These are phyloP conservation scores for Rhimphoctona megacephalus DNA, from an alignment of 2,888 invertebrate genomes.

Conservation along the genomic window DNA sequence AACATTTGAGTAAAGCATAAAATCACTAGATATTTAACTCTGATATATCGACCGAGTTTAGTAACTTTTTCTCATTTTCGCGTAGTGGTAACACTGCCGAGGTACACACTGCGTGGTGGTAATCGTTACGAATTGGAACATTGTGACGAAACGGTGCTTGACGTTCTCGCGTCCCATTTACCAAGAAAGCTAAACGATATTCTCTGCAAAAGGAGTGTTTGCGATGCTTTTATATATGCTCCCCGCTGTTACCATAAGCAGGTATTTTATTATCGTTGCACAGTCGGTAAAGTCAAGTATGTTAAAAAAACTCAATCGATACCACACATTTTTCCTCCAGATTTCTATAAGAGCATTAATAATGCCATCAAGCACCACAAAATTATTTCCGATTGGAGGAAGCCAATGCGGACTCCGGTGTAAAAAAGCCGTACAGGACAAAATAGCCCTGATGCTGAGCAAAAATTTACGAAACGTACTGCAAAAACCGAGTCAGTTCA, in stretches of 20 bases:
- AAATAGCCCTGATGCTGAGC: slow-evolving; percentile 74
- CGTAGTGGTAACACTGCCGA: slow-evolving; percentile 77
- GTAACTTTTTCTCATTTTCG: slow-evolving; percentile 6
- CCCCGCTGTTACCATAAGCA: slow-evolving; percentile 76
- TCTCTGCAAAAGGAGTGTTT: slow-evolving; percentile 76
- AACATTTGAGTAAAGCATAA: not conserved
- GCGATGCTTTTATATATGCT: slow-evolving; percentile 75
- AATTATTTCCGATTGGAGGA: slow-evolving; percentile 74
- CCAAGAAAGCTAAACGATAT: slow-evolving; percentile 76
- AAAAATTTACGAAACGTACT: slow-evolving; percentile 75
- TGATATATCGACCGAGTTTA: not conserved
- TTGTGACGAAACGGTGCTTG: slow-evolving; percentile 77
- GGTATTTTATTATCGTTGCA: slow-evolving; percentile 64
- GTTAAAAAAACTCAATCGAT: slow-evolving; percentile 8
- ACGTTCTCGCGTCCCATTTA: slow-evolving; percentile 74
- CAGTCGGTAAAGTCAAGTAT: slow-evolving; percentile 1
- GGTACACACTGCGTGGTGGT: slow-evolving; percentile 76
- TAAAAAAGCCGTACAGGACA: slow-evolving; percentile 77
- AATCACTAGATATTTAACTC: not conserved
- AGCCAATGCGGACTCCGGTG: slow-evolving; percentile 76
- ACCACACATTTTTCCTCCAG: slow-evolving; percentile 35
- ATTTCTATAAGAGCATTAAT: slow-evolving; percentile 69
- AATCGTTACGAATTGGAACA: slow-evolving; percentile 75
- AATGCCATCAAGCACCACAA: slow-evolving; percentile 72
- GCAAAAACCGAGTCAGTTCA: slow-evolving; percentile 76